Evolutionary conservation across 2,888 invertebrate genomes (phyloP), one percentile per base, ranked within the genome.

Genomic region (Euplagia quadripunctaria): DNA sequence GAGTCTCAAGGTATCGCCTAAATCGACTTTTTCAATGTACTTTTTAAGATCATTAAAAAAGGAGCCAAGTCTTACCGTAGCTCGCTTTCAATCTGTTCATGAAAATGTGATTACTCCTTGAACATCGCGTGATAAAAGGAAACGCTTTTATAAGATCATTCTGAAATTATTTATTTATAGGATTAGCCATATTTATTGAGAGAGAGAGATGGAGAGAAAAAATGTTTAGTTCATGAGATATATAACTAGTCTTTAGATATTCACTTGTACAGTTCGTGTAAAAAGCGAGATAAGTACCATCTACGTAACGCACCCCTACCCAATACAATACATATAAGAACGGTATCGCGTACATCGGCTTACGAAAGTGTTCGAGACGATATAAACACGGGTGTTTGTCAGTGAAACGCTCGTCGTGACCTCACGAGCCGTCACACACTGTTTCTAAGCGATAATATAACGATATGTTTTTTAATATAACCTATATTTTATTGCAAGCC

Each of bases 391-490:
- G 68, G 76, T 79, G 74, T 70, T 72, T 80, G 82, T 77, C 75
- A 83, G 82, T 77, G 79, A 80, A 77, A 80, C 77, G 71, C 55
- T 55, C 76, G 74, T 75, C 83, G 83, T 83, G 83, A 86, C 88
- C 82, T 88, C 90, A 90, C 89, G 90, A 89, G 79, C 87, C 83
- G 86, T 87, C 89, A 87, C 88, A 86, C 84, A 86, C 85, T 86
- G 85, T 85, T 86, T 80, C 84, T 77, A 82, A 76, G 66, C 80
- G 79, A 80, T 86, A 85, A 81, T 82, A 77, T 82, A 81, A 81
- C 84, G 84, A 86, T 86, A 84, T 84, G 85, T 79, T 88, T 87
- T 86, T 87, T 84, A 82, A 80, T 68, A 64, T 68, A 64, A 65
- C 51, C 70, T 71, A 65, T 72, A 65, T 65, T 74, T 72, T 61